A percentile compares a stretch with the other conserved stretches of the same genome.
Evolutionary conservation across 1,140 invertebrate species (phyloP).

Genomic region (Lordiphosa collinella): DNA sequence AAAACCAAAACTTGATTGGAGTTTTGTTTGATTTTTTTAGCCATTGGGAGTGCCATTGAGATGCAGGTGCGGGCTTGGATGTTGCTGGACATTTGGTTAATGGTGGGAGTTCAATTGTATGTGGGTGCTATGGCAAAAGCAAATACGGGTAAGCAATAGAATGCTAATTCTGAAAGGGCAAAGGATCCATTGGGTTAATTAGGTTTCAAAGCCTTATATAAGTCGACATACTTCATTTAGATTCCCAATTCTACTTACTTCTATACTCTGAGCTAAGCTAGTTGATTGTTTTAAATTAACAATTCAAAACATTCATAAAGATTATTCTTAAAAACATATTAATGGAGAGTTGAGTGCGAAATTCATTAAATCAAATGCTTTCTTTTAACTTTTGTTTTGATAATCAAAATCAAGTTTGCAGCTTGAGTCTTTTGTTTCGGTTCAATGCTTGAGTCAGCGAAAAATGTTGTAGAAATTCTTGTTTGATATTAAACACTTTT

Average conservation of each 20-base stretch:
- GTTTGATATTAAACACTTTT: slow-evolving; percentile 3
- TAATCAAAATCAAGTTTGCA: slow-evolving; percentile 45
- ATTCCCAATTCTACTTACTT: too few species aligned
- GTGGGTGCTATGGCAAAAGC: neutral
- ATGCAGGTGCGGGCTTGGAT: slow-evolving; percentile 43
- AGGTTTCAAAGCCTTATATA: too few species aligned
- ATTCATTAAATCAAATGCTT: neutral
- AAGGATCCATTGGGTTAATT: too few species aligned
- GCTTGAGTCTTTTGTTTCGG: slow-evolving; percentile 31
- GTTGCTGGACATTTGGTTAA: slow-evolving; percentile 40
- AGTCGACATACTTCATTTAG: too few species aligned
- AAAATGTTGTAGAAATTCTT: slow-evolving; percentile 17
- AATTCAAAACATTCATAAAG: too few species aligned
- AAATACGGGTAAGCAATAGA: neutral
- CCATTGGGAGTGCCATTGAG: slow-evolving; percentile 49
- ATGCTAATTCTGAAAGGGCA: neutral
- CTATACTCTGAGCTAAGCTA: too few species aligned
- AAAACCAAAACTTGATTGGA: slow-evolving; percentile 49
- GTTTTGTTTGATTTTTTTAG: slow-evolving; percentile 30
- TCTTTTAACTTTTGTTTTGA: slow-evolving; percentile 3
- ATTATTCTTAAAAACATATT: too few species aligned
- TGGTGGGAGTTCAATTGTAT: slow-evolving; percentile 33
- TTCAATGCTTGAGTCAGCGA: slow-evolving; percentile 11
- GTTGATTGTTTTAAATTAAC: too few species aligned
- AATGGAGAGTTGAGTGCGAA: too few species aligned